Percentiles rank a stretch among this genome's conserved stretches.
Conservation (phyloP, 2,113 vertebrate genomes). For the Poicephalus meyeri region DNA sequence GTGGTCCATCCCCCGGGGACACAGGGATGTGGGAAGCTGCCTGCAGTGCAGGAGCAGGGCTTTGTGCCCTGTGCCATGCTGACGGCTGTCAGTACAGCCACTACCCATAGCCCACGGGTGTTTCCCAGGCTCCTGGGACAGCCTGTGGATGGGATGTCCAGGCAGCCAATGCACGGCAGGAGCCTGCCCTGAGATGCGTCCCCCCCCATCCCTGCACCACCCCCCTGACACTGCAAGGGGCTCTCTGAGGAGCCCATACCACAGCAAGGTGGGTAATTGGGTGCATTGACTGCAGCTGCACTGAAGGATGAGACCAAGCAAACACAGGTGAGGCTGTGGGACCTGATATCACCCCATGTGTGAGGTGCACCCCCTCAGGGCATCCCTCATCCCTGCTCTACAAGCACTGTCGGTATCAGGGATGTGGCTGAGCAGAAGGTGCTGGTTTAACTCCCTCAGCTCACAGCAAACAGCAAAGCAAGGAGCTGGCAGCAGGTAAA, state of each 20-base stretch:
- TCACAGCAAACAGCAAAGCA: background rate
- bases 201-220: too few species aligned
- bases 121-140: background rate
- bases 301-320: too few species aligned
- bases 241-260: background rate
- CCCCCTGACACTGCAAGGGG: background rate
- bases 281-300: background rate
- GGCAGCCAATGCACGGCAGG: background rate
- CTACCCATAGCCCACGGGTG: accelerated
- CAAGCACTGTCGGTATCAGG: accelerated
- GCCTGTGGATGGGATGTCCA: background rate
- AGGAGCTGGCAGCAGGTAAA: background rate
- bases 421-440: accelerated
- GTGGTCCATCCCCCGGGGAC: background rate
- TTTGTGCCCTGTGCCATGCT: background rate
- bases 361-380: background rate
- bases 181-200: background rate
- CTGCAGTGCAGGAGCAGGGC: background rate
- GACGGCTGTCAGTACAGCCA: background rate
- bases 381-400: background rate
- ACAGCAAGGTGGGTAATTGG: background rate
- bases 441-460: background rate
- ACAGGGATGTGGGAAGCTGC: background rate
- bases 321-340: background rate
- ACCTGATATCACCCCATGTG: background rate